Percentiles rank a stretch among this genome's conserved stretches.
These are phyloP conservation scores for Acanthoscelides obtectus DNA, from an alignment of 2,888 invertebrate species.

Conservation along the genomic window DNA sequence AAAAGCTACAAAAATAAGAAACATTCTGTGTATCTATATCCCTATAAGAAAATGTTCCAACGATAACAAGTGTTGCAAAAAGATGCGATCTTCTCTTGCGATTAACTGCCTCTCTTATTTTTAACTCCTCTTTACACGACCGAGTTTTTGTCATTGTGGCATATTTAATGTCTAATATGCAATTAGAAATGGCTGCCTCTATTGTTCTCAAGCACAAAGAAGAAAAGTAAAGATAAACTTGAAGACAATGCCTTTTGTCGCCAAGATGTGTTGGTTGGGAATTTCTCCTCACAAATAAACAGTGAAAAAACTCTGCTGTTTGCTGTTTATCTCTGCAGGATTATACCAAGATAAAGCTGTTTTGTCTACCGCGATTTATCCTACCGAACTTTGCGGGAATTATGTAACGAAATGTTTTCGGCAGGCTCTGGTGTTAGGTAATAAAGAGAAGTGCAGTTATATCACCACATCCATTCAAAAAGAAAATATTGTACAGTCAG, in stretches of 20 bases:
- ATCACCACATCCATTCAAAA: no score
- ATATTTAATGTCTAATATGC: constrained; percentile 43
- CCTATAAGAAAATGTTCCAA: no score
- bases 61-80: constrained; percentile 6
- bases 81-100: constrained; percentile 3
- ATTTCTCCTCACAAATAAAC: constrained; percentile 15
- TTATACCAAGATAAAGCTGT: background rate
- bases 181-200: constrained; percentile 37
- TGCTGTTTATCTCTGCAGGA: background rate
- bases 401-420: background rate
- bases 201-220: constrained; percentile 36
- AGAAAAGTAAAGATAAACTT: constrained; percentile 39
- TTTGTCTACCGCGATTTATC: background rate
- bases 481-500: no score
- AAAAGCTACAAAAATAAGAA: no score
- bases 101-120: background rate
- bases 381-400: background rate
- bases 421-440: background rate
- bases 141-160: constrained; percentile 35
- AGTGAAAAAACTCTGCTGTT: background rate
- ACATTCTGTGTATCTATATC: no score
- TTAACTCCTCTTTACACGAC: constrained; percentile 18
- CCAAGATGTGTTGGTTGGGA: constrained; percentile 33
- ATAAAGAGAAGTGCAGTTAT: background rate
- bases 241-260: constrained; percentile 40